Evolutionary conservation across 2,797 vertebrate species (phyloP).

Genomic region (Antrozous pallidus): DNA sequence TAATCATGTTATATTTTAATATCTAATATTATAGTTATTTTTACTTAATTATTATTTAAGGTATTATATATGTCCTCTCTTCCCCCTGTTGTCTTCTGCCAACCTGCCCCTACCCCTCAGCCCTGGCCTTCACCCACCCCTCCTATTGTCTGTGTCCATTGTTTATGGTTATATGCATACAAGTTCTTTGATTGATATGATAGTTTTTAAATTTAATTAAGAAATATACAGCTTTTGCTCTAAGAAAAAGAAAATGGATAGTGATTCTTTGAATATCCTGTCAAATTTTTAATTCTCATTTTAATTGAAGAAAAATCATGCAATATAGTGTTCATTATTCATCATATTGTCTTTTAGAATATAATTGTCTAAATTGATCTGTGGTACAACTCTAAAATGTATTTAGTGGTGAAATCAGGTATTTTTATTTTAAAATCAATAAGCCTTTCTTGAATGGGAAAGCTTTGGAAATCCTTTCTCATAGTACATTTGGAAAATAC

Average conservation of each 20-base stretch:
- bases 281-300: not conserved
- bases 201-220: not conserved
- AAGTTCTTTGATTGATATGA: too few relatives aligned
- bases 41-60: too few relatives aligned
- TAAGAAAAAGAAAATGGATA: not conserved
- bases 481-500: not conserved
- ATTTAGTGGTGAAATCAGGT: not conserved
- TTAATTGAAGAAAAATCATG: not conserved
- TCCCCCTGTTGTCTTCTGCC: too few relatives aligned
- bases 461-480: not conserved
- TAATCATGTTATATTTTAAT: not conserved
- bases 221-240: not conserved
- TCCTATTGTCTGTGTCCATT: too few relatives aligned
- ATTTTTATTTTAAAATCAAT: conserved; percentile 32
- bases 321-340: not conserved
- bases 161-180: too few relatives aligned
- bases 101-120: too few relatives aligned
- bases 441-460: not conserved
- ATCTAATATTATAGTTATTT: not conserved
- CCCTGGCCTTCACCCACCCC: too few relatives aligned
- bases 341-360: not conserved
- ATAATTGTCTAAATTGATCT: not conserved
- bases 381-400: not conserved
- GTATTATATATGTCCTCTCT: too few relatives aligned
- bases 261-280: not conserved